phyloP scores from a whole-genome alignment of 1,140 invertebrate genomes.

The Onthophagus taurus region DNA sequence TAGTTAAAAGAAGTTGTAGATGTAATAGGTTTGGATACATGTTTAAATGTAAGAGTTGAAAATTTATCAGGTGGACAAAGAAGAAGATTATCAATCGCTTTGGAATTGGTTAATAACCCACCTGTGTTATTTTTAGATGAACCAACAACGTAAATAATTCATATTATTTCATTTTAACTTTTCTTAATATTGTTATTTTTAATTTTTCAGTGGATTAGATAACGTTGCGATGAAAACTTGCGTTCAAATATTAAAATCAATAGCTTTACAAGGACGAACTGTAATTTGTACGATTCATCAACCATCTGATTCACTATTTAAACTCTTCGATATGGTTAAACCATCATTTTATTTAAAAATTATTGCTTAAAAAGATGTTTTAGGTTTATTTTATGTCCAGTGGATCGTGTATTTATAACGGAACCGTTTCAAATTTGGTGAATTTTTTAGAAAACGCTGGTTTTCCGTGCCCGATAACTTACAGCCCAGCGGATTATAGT shows the following conservation, averaged over 20 bases:
- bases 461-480: slow-evolving; percentile 63
- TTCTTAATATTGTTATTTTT: too few species aligned
- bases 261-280: slow-evolving; percentile 41
- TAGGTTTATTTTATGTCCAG: slow-evolving; percentile 56
- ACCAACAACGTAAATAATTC: slow-evolving; percentile 66
- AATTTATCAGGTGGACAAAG: slow-evolving; percentile 73
- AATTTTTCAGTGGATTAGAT: slow-evolving; percentile 15
- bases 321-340: slow-evolving; percentile 58
- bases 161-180: slow-evolving; percentile 5
- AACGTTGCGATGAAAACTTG: slow-evolving; percentile 11
- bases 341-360: background rate
- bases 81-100: slow-evolving; percentile 80
- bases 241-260: slow-evolving; percentile 7
- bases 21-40: slow-evolving; percentile 52
- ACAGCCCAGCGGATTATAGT: slow-evolving; percentile 79
- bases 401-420: slow-evolving; percentile 66
- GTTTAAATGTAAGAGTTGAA: slow-evolving; percentile 50
- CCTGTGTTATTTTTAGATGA: slow-evolving; percentile 75
- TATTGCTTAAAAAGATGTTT: slow-evolving; percentile 15
- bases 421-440: slow-evolving; percentile 55
- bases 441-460: slow-evolving; percentile 57
- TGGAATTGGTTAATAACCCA: slow-evolving; percentile 88
- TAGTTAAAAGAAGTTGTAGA: slow-evolving; percentile 63
- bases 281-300: slow-evolving; percentile 79
- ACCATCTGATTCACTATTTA: slow-evolving; percentile 69